Conservation (phyloP, 2,888 invertebrate genomes). For the Thalpophila matura region DNA sequence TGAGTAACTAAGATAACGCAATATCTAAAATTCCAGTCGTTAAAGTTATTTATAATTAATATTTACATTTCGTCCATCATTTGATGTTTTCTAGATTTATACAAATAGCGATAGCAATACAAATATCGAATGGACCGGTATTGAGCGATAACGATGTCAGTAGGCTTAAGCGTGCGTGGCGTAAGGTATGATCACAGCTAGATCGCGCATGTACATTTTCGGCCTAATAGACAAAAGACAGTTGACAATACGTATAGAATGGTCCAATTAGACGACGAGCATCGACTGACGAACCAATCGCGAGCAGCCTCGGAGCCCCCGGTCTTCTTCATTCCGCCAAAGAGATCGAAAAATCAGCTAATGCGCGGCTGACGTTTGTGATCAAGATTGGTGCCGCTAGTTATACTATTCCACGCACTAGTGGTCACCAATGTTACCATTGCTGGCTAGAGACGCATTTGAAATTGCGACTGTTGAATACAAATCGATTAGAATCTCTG, state of each 20-base stretch:
- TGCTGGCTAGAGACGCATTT: conserved; percentile 42
- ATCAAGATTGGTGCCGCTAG: too few species aligned
- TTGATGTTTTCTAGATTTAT: conserved; percentile 3
- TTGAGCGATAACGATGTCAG: conserved; percentile 50
- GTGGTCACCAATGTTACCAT: conserved; percentile 36
- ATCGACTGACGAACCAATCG: too few species aligned
- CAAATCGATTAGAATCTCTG: conserved; percentile 51
- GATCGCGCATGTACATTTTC: too few species aligned
- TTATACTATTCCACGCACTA: conserved; percentile 49
- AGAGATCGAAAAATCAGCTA: too few species aligned
- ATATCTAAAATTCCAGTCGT: background rate
- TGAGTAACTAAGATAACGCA: conserved; percentile 19
- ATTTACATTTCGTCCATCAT: conserved; percentile 7
- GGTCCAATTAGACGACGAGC: too few species aligned
- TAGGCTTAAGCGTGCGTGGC: too few species aligned
- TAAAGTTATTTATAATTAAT: background rate
- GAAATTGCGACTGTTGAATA: conserved; percentile 45
- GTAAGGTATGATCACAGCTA: too few species aligned
- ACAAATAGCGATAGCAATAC: conserved; percentile 34
- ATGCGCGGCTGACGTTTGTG: too few species aligned
- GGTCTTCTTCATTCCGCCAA: too few species aligned
- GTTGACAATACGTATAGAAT: too few species aligned
- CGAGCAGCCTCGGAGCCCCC: too few species aligned
- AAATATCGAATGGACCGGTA: conserved; percentile 38
- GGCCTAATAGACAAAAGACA: too few species aligned